A percentile compares a stretch with the other conserved stretches of the same genome.
Conservation (phyloP, 1,140 invertebrate species). For the silkworm (Bombyx mori) region ASM3026992v2 NC_085131.1:508001-508500, state of each 20-base stretch:
- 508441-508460: neutral
- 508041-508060: too few relatives aligned
- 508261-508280: neutral
- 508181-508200: too few relatives aligned
- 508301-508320: neutral
- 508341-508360: neutral
- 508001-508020: neutral
- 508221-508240: too few relatives aligned
- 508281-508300: neutral
- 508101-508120: constrained; percentile 94
- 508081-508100: constrained; percentile 82
- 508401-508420: too few relatives aligned
- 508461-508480: constrained; percentile 13
- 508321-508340: neutral
- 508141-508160: constrained; percentile 68
- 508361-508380: neutral
- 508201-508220: neutral
- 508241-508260: neutral
- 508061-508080: neutral
- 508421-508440: neutral
- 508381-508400: neutral
- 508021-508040: neutral
- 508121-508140: constrained; percentile 76
- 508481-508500: constrained; percentile 17
- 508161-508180: neutral